phyloP scores from a whole-genome alignment of 2,113 vertebrate species.

The Myotis lucifugus region DNA sequence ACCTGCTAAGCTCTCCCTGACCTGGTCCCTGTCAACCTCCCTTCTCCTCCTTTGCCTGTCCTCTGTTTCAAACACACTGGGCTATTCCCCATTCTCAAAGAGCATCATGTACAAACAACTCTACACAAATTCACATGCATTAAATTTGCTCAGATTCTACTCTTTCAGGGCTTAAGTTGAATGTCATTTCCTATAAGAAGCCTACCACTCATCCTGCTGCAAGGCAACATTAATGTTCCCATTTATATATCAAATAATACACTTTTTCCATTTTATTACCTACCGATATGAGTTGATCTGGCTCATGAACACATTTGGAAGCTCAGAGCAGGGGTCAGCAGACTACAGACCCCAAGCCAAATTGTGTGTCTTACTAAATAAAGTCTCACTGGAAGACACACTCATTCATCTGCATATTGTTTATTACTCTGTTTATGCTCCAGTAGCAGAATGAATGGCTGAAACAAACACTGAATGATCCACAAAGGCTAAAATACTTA shows the following conservation, averaged over 20 bases:
- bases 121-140: neutral
- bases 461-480: neutral
- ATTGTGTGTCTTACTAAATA: neutral
- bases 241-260: neutral
- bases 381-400: neutral
- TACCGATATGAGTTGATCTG: neutral
- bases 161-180: neutral
- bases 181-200: neutral
- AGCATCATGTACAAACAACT: neutral
- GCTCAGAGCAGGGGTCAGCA: neutral
- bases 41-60: neutral
- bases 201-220: neutral
- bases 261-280: neutral
- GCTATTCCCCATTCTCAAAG: neutral
- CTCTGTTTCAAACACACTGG: neutral
- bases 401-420: neutral
- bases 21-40: neutral
- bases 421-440: neutral
- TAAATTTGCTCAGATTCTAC: neutral
- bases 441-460: neutral
- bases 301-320: neutral
- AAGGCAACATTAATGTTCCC: neutral
- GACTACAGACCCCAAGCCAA: too few species aligned
- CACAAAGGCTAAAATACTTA: neutral
- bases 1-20: neutral